Percentiles rank a stretch among this genome's conserved stretches.
phyloP scores from a whole-genome alignment of 2,888 invertebrate species.

The Amiota mariae region DNA sequence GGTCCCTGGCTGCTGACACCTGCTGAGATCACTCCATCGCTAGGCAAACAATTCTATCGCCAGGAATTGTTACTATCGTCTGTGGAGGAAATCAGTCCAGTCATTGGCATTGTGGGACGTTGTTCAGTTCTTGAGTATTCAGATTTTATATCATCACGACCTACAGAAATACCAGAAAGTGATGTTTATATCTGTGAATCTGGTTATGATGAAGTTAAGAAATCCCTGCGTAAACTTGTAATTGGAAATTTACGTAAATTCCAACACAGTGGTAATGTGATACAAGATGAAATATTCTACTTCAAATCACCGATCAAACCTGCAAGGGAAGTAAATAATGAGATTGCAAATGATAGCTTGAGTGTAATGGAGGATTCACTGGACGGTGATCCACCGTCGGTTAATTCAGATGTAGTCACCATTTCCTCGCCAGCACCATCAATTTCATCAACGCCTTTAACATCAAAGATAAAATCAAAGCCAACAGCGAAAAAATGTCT shows the following conservation, averaged over 20 bases:
- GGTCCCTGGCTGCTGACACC: conserved; percentile 95
- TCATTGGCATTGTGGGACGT: conserved; percentile 92
- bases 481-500: conserved; percentile 87
- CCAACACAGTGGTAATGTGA: conserved; percentile 85
- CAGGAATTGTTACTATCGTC: conserved; percentile 94
- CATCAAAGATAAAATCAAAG: conserved; percentile 75
- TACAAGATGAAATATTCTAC: conserved; percentile 93
- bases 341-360: conserved; percentile 62
- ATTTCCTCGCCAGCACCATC: conserved; percentile 75
- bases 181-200: conserved; percentile 96
- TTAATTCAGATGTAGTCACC: conserved; percentile 85
- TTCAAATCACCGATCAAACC: conserved; percentile 82
- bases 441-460: conserved; percentile 72
- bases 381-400: conserved; percentile 85
- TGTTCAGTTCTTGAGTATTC: conserved; percentile 92
- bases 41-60: conserved; percentile 88
- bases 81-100: conserved; percentile 91
- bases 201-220: conserved; percentile 90
- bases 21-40: conserved; percentile 87
- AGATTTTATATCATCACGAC: conserved; percentile 91
- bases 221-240: conserved; percentile 81
- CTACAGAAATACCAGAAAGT: conserved; percentile 93
- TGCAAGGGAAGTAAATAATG: conserved; percentile 69
- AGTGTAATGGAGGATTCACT: conserved; percentile 84
- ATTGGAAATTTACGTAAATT: conserved; percentile 84